Evolutionary conservation across 2,888 invertebrate genomes (phyloP), one percentile per base, ranked within the genome.

Genomic region (Drosophila mimica): DNA sequence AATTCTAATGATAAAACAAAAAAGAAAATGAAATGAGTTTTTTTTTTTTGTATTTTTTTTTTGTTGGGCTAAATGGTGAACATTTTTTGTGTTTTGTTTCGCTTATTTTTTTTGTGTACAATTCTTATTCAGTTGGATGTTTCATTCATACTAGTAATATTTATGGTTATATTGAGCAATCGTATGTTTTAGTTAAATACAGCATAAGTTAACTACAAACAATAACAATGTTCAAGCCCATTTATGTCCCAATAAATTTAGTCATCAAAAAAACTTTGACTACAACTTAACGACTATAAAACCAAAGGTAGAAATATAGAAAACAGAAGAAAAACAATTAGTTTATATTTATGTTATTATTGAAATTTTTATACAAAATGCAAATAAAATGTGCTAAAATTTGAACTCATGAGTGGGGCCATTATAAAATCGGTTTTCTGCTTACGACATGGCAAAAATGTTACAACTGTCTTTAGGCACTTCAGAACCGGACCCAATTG

Each of bases 231-330:
- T 91, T 91, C 90, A 83, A 86, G 81, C 88, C 92, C 91, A 89
- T 91, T 91, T 86, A 85, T 81, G 76, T 89, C 92, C 92, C 92
- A 92, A 92, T 92, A 92, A 92, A 92, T 92, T 92, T 92, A 92
- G 92, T 92, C 88, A 89, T 90, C 91, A 88, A 91, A 88, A 83
- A 89, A 88, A 91, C 90, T 79, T 83, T 76, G 68, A 86, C 85
- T 82, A 88, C 79, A 83, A 84, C 83, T 78, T 64, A 90, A 72
- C 30, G 20, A 52, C 70, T 79, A 76, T 53, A 64, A 64, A 81
- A 76, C 40, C 7, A 34, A 66, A 70, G 61, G 34, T n/a, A 46
- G 15, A 36, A 28, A 36, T 67, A 69, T 70, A 70, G 3, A 79
- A 62, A 74, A 75, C 4, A 38, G 15, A 72, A 65, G 64, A 53